A percentile compares a stretch with the other conserved stretches of the same genome.
phyloP scores from a whole-genome alignment of 2,113 vertebrate genomes.

The Gnathonemus echidnorhynchus region DNA sequence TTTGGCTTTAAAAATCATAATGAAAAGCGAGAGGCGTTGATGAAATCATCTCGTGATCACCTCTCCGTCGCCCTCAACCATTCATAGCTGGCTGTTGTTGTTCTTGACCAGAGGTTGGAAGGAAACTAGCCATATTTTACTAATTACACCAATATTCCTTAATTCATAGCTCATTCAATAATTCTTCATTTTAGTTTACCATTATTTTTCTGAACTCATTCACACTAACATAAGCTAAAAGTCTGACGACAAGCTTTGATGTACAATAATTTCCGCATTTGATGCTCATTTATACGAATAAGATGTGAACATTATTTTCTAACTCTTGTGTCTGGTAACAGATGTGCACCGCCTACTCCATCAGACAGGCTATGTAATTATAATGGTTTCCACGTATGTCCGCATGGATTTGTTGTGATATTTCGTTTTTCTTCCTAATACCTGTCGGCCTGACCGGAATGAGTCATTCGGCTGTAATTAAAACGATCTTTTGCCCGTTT shows the following conservation, averaged over 20 bases:
- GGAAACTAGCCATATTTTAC: conserved; percentile 57
- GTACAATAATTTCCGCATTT: not conserved
- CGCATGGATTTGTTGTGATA: not conserved
- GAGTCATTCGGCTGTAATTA: not conserved
- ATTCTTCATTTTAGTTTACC: conserved; percentile 45
- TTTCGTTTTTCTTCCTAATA: not conserved
- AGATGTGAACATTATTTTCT: not conserved
- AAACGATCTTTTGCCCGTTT: not conserved
- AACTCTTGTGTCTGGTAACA: conserved; percentile 34
- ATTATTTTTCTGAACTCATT: not conserved
- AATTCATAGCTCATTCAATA: conserved; percentile 56
- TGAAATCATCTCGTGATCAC: conserved; percentile 60
- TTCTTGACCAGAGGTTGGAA: conserved; percentile 44
- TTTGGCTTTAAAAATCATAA: conserved; percentile 77
- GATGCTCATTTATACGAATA: not conserved
- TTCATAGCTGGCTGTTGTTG: conserved; percentile 40
- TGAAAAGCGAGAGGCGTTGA: conserved; percentile 69
- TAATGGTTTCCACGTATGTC: not conserved
- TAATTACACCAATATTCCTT: conserved; percentile 42
- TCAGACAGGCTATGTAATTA: conserved; percentile 50
- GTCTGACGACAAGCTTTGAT: not conserved
- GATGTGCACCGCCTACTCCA: conserved; percentile 14
- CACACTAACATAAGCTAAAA: not conserved
- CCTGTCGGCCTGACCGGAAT: not conserved
- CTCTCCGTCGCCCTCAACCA: conserved; percentile 43